Conservation (phyloP, 2,888 invertebrate genomes). For the Muschampia plurimacula region DNA sequence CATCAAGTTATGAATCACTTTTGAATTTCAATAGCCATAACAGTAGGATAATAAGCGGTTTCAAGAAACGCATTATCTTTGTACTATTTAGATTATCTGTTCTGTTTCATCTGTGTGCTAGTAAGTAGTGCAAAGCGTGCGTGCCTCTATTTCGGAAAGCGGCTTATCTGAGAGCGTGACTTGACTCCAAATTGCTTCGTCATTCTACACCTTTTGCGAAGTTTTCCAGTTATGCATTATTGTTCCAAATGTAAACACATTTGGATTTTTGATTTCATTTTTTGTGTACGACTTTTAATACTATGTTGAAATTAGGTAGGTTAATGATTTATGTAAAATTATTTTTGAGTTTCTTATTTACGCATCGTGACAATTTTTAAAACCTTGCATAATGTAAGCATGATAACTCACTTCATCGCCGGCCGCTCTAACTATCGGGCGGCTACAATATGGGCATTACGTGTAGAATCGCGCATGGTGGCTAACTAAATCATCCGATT, state of each 20-base stretch:
- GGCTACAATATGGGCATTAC: no score
- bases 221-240: slow-evolving; percentile 11
- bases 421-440: no score
- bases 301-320: no score
- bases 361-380: no score
- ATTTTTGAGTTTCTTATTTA: no score
- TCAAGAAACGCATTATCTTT: background rate
- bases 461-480: no score
- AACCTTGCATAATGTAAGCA: no score
- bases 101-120: background rate
- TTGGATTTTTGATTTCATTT: background rate
- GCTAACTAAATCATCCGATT: no score
- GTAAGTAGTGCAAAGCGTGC: slow-evolving; percentile 33
- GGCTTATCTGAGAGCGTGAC: slow-evolving; percentile 38
- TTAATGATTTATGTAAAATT: no score
- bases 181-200: slow-evolving; percentile 36
- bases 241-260: background rate
- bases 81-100: slow-evolving; percentile 12
- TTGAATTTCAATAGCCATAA: no score
- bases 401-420: no score
- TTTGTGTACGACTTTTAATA: background rate
- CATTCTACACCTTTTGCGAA: slow-evolving; percentile 27
- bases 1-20: no score
- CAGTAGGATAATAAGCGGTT: background rate
- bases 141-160: slow-evolving; percentile 38